Percentiles rank a stretch among this genome's conserved stretches.
Evolutionary conservation across 2,797 vertebrate genomes (phyloP).

Genomic region (Spinus pinus): DNA sequence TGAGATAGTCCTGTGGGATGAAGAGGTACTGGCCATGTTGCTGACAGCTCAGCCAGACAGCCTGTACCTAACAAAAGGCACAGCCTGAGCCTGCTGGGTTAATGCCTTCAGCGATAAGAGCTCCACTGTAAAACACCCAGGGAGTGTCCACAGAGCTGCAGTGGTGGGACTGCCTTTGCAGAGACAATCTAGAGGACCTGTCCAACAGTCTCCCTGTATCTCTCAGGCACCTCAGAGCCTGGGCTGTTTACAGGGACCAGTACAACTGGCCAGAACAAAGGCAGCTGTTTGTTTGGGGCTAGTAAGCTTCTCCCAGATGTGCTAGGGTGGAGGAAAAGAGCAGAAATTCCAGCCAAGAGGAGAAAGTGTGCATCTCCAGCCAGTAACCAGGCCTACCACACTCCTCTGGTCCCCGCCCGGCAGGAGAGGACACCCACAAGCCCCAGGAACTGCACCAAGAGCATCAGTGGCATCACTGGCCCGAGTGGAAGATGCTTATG

Average conservation of each 20-base stretch:
- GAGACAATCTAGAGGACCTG: background rate
- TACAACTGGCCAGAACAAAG: background rate
- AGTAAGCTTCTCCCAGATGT: background rate
- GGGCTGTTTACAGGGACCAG: background rate
- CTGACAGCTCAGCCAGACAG: background rate
- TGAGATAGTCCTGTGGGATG: background rate
- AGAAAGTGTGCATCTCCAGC: background rate
- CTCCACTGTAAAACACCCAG: background rate
- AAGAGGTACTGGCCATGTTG: background rate
- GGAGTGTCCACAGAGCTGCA: rapidly evolving
- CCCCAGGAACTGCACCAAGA: background rate
- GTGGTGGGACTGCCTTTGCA: background rate
- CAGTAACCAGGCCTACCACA: background rate
- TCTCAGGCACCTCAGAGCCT: background rate
- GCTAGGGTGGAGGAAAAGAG: background rate
- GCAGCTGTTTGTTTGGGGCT: background rate
- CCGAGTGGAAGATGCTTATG: rapidly evolving
- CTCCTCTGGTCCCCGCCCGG: background rate
- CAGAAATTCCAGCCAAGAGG: background rate
- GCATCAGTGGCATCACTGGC: rapidly evolving
- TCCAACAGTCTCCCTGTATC: background rate
- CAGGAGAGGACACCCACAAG: background rate
- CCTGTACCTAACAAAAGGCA: background rate
- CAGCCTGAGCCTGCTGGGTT: background rate
- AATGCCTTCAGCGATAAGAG: background rate